These are phyloP conservation scores for Cebidichthys violaceus DNA, from an alignment of 2,113 vertebrate genomes.

Conservation along the genomic window DNA sequence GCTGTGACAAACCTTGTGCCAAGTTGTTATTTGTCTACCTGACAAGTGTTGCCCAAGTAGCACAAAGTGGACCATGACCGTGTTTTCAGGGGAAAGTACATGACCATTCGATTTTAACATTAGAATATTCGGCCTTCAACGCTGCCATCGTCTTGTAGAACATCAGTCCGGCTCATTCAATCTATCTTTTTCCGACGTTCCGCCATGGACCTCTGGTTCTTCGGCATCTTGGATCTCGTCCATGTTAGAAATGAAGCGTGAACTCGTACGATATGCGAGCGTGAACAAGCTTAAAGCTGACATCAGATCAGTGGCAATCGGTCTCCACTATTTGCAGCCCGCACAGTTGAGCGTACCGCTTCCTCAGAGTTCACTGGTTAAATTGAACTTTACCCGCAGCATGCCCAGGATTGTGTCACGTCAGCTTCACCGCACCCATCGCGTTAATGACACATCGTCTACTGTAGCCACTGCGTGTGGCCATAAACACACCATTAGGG, in stretches of 20 bases:
- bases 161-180: background rate
- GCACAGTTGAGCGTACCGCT: too few species aligned
- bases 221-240: slow-evolving; percentile 7
- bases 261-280: slow-evolving; percentile 3
- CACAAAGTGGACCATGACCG: slow-evolving; percentile 26
- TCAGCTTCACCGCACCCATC: background rate
- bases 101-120: background rate
- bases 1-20: slow-evolving; percentile 24
- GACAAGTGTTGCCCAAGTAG: slow-evolving; percentile 39
- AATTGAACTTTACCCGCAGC: background rate
- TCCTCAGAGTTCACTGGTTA: background rate
- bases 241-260: slow-evolving; percentile 5
- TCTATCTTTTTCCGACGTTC: background rate
- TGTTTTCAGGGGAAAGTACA: slow-evolving; percentile 6
- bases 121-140: background rate
- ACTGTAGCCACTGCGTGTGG: background rate
- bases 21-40: slow-evolving; percentile 38
- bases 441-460: background rate
- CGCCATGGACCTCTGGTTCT: background rate
- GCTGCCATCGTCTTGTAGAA: background rate
- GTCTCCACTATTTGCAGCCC: background rate
- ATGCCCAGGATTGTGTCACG: background rate
- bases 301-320: background rate
- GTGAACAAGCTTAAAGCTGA: slow-evolving; percentile 20
- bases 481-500: background rate